Base-by-base conservation (phyloP, 1,140 invertebrate genomes). In the Ganaspis sp. region DNA sequence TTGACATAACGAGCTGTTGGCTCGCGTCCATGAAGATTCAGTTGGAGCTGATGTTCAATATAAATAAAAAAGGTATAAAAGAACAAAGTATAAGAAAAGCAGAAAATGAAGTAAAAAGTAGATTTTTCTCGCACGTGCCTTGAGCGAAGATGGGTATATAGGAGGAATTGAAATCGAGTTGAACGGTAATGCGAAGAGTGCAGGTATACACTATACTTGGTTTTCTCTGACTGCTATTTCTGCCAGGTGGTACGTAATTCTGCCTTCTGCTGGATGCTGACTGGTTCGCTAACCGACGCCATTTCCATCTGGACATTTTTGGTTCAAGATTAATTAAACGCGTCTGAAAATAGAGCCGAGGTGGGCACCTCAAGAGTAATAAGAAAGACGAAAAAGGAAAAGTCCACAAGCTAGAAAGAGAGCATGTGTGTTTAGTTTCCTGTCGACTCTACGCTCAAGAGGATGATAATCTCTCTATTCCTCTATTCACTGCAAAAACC, bases 311-410 rank as follows among this genome's bases (percentile, higher is more conserved):
- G 82, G 81, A 87, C 85, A 81, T 88, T 88, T 88, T 89, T 84
- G 83, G 84, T 86, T 85, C 82, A 86, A 89, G 87, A 89, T 89
- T 89, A 89, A 89, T 89, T 87, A 87, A 87, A 87, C 77, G 79
- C 83, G 82, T 78, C 88, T 88, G 84, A 80, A 89, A 89, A 89
- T 89, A 89, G 88, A 85, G 54, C 23, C 71, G 69, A 70, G 69
- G 38, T 38, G 26, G 26, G 29, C n/a, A 17, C 15, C 4, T 64
- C 12, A 70, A 49, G 17, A 49, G 45, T 49, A 49, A 49, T 49
- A 19, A 49, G 45, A n/a, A n/a, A 17, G 15, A 49, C 45, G 45
- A 19, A 49, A 17, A 49, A 17, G n/a, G 17, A 17, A 19, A 49
- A 8, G 17, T n/a, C 17, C 1, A 17, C 15, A 49, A 17, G 45